Evolutionary conservation across 2,888 invertebrate genomes (phyloP).

Genomic region (Pilophorus perplexus): DNA sequence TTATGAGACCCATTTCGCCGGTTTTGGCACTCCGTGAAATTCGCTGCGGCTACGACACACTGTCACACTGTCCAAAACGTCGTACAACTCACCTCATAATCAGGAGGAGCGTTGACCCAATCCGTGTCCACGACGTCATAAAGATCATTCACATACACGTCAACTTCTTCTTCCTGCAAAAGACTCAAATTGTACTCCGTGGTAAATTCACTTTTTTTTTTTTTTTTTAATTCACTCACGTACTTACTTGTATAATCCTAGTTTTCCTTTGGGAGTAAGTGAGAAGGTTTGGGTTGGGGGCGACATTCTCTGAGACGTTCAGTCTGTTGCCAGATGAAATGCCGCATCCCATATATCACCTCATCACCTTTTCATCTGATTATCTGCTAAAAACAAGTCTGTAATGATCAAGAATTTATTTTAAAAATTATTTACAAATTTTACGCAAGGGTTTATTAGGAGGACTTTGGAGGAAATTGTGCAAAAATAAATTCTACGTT

Average conservation of each 20-base stretch:
- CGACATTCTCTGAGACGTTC: constrained; percentile 19
- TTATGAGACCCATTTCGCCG: too few species aligned
- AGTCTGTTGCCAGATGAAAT: constrained; percentile 19
- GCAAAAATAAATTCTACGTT: too few species aligned
- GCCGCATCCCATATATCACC: constrained; percentile 37
- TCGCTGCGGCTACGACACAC: too few species aligned
- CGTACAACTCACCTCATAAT: constrained; percentile 36
- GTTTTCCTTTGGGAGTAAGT: constrained; percentile 29
- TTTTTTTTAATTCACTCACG: neutral
- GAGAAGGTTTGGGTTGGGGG: constrained; percentile 9
- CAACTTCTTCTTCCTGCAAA: constrained; percentile 45
- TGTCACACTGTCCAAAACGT: too few species aligned
- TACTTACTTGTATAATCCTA: constrained; percentile 29
- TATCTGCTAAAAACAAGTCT: too few species aligned
- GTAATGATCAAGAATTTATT: too few species aligned
- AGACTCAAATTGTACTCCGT: too few species aligned
- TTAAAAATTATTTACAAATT: too few species aligned
- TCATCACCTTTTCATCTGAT: constrained; percentile 11
- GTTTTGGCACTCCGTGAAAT: too few species aligned
- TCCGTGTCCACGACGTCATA: constrained; percentile 41
- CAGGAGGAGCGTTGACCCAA: constrained; percentile 34
- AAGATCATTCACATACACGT: constrained; percentile 44
- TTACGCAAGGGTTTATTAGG: too few species aligned
- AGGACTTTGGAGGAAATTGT: too few species aligned
- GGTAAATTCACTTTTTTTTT: too few species aligned